These are phyloP conservation scores for Piaya cayana DNA, from an alignment of 2,113 vertebrate genomes.

Conservation along the genomic window DNA sequence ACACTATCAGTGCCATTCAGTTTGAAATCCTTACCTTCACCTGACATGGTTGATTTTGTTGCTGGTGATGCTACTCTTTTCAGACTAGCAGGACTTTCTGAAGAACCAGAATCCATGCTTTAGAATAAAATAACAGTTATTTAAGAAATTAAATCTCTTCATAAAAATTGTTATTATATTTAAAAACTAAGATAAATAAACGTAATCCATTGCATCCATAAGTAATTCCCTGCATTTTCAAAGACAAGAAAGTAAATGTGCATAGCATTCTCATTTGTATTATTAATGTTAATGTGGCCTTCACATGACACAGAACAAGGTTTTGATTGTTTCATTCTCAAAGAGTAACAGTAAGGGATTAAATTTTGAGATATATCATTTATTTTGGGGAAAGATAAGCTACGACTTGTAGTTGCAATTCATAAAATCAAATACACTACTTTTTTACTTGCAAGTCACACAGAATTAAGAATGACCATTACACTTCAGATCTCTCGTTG, in stretches of 20 bases:
- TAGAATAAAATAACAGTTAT: slow-evolving; percentile 40
- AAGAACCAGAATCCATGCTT: slow-evolving; percentile 88
- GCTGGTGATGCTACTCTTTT: slow-evolving; percentile 92
- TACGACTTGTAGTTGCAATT: not conserved
- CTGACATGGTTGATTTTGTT: slow-evolving; percentile 80
- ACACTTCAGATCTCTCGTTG: not conserved
- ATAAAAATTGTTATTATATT: not conserved
- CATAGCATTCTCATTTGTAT: not conserved
- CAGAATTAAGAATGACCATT: not conserved
- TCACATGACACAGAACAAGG: not conserved
- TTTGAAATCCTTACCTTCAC: slow-evolving; percentile 86
- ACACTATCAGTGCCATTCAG: not conserved
- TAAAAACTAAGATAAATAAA: not conserved
- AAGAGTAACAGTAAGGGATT: not conserved
- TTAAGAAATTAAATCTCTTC: not conserved
- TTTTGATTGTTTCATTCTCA: not conserved
- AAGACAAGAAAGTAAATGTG: not conserved
- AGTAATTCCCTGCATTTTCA: not conserved
- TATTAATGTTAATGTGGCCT: not conserved
- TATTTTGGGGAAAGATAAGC: not conserved
- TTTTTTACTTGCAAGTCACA: not conserved
- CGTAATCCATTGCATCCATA: not conserved
- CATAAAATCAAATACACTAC: not conserved
- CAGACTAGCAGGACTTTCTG: slow-evolving; percentile 90
- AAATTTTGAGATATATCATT: not conserved